These are phyloP conservation scores for Pollenia labialis DNA, from an alignment of 2,888 invertebrate genomes.

Conservation along the genomic window DNA sequence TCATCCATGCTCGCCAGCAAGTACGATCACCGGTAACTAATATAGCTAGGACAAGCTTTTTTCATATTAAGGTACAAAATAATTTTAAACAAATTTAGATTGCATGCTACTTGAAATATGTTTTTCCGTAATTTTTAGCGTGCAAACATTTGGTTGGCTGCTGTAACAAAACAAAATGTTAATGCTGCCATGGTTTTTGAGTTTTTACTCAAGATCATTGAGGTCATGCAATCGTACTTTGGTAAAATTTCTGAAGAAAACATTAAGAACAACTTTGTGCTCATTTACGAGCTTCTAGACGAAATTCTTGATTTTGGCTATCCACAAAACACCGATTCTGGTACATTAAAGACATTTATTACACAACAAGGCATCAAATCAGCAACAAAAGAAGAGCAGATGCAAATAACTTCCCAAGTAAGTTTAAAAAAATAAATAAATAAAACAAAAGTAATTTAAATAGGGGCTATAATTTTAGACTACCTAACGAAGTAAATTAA, in stretches of 20 bases:
- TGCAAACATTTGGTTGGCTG: constrained; percentile 99
- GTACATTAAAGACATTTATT: constrained; percentile 99
- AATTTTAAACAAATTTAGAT: background rate
- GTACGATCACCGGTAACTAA: constrained; percentile 99
- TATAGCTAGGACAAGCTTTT: constrained; percentile 99
- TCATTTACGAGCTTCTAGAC: constrained; percentile 99
- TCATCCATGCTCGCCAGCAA: constrained; percentile 99
- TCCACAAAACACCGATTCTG: constrained; percentile 99
- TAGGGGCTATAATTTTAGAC: background rate
- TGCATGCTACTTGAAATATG: background rate
- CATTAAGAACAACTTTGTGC: constrained; percentile 99
- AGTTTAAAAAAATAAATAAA: no score
- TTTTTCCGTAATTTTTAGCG: constrained; percentile 86
- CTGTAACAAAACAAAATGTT: constrained; percentile 99
- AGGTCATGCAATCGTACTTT: constrained; percentile 99
- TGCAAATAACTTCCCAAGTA: constrained; percentile 98
- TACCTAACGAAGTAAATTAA: background rate
- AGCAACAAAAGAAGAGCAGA: constrained; percentile 99
- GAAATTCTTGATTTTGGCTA: constrained; percentile 99
- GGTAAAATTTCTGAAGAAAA: constrained; percentile 99
- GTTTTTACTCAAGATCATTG: constrained; percentile 98
- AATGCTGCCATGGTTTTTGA: constrained; percentile 99
- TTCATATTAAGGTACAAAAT: constrained; percentile 95
- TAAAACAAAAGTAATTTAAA: background rate
- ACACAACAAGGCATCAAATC: constrained; percentile 99